Evolutionary conservation across 30 jellyfish, hydroid and myxozoan species (phyloP).

Genomic region (Rhopilema esculentum): DNA sequence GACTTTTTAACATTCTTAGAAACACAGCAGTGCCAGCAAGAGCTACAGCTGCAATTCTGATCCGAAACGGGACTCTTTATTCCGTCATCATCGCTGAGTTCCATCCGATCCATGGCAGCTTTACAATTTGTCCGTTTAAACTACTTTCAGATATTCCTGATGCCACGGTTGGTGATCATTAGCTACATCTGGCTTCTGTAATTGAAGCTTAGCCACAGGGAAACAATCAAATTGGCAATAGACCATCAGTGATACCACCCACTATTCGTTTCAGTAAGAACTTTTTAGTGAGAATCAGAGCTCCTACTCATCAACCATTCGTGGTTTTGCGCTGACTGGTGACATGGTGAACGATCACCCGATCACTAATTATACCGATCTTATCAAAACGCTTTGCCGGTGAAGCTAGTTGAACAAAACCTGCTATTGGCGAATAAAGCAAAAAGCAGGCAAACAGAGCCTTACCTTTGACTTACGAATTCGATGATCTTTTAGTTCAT

Average conservation of each 20-base stretch:
- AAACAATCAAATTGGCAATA: no score
- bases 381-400: neutral
- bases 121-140: neutral
- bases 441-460: no score
- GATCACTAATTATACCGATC: neutral
- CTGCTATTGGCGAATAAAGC: no score
- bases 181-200: no score
- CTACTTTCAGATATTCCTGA: no score
- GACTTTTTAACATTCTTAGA: conserved; percentile 9
- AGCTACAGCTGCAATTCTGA: conserved; percentile 33
- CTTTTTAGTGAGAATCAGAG: no score
- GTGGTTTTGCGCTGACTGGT: neutral
- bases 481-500: neutral
- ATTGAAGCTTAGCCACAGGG: no score
- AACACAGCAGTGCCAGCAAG: conserved; percentile 67
- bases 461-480: no score
- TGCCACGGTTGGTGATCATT: no score
- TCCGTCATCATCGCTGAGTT: neutral
- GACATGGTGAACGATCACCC: neutral
- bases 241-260: no score
- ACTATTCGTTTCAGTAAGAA: no score
- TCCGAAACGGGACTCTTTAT: conserved; percentile 29
- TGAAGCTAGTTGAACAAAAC: neutral
- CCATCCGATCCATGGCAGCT: neutral
- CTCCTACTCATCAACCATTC: no score